phyloP scores from a whole-genome alignment of 2,797 vertebrate species.

The Oreochromis mossambicus region DNA sequence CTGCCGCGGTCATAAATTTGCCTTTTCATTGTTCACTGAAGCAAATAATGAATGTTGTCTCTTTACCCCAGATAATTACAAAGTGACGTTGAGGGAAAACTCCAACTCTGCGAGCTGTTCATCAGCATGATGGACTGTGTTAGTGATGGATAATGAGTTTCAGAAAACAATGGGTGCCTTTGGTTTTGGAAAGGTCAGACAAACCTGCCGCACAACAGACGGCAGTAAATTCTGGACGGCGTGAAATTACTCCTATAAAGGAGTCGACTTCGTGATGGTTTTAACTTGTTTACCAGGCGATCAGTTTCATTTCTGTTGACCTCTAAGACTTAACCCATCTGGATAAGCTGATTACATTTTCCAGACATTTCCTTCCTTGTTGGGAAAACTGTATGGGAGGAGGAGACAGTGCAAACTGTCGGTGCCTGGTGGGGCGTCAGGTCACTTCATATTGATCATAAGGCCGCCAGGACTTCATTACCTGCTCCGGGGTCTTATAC shows the following conservation, averaged over 20 bases:
- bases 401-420: background rate
- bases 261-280: background rate
- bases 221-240: background rate
- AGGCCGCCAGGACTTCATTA: conserved; percentile 68
- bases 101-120: background rate
- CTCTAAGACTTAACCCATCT: background rate
- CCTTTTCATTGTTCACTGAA: background rate
- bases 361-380: background rate
- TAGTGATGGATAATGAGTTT: conserved; percentile 12
- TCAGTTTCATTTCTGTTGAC: background rate
- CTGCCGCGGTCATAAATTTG: background rate
- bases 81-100: background rate
- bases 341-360: background rate
- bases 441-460: conserved; percentile 63
- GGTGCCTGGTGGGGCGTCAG: conserved; percentile 25
- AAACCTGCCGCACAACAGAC: background rate
- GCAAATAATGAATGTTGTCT: background rate
- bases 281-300: background rate
- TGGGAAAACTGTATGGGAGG: background rate
- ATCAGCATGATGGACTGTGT: conserved; percentile 4
- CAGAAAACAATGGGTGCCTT: conserved; percentile 3
- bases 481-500: conserved; percentile 50
- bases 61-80: background rate
- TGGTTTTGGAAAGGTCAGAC: conserved; percentile 17
- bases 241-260: background rate